Conservation (phyloP, 2,888 invertebrate genomes). For the Chalcis sispes region DNA sequence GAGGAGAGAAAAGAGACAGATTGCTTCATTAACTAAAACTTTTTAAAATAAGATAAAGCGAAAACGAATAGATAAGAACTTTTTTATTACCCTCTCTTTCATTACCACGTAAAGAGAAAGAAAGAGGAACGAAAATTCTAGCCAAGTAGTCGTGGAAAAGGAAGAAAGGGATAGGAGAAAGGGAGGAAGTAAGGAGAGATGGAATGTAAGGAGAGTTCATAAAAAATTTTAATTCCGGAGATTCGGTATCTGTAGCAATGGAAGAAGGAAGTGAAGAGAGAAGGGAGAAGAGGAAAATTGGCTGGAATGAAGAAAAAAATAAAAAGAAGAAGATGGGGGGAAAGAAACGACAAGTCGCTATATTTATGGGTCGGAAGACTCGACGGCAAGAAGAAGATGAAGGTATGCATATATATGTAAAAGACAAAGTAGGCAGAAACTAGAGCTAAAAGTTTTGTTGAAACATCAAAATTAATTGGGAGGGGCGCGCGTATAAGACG, state of each 20-base stretch:
- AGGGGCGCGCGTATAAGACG: not conserved
- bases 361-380: slow-evolving; percentile 35
- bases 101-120: no score
- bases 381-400: no score
- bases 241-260: not conserved
- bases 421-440: not conserved
- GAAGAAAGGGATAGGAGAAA: no score
- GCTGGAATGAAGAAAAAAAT: slow-evolving; percentile 1
- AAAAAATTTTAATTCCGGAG: slow-evolving; percentile 49
- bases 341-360: not conserved
- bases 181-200: not conserved
- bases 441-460: not conserved
- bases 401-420: no score
- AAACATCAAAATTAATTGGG: slow-evolving; percentile 4
- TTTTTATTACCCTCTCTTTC: slow-evolving; percentile 41
- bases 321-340: slow-evolving; percentile 3
- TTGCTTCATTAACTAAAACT: slow-evolving; percentile 57
- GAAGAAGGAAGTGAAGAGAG: no score
- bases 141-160: no score
- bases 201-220: slow-evolving; percentile 33
- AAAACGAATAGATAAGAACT: slow-evolving; percentile 46
- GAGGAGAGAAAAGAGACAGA: slow-evolving; percentile 44
- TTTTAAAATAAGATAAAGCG: slow-evolving; percentile 54
- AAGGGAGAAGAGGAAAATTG: slow-evolving; percentile 17
- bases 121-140: no score